Conservation (phyloP, 2,888 invertebrate genomes). For the Cheilosia variabilis region DNA sequence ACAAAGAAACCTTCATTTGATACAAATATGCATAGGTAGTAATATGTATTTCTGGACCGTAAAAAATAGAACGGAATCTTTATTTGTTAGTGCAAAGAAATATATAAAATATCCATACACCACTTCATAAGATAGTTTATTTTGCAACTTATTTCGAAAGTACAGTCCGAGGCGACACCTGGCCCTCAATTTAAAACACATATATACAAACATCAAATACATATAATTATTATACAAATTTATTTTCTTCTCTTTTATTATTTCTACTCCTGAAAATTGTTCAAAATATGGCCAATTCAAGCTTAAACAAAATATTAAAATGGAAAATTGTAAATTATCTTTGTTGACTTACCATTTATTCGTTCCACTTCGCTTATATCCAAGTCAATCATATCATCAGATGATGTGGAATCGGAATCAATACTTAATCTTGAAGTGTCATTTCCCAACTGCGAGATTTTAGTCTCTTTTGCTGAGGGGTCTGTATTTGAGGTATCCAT, state of each 20-base stretch:
- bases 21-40: too few species aligned
- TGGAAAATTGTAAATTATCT: not conserved
- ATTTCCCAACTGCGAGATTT: constrained; percentile 7
- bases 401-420: constrained; percentile 80
- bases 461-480: constrained; percentile 24
- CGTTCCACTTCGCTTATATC: constrained; percentile 79
- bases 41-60: too few species aligned
- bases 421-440: constrained; percentile 76
- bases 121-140: too few species aligned
- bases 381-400: constrained; percentile 80
- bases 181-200: too few species aligned
- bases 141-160: too few species aligned
- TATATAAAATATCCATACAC: too few species aligned
- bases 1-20: too few species aligned
- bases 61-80: too few species aligned
- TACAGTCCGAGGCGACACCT: too few species aligned
- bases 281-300: constrained; percentile 78
- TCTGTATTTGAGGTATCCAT: constrained; percentile 13
- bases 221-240: not conserved
- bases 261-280: constrained; percentile 30
- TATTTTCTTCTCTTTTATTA: not conserved
- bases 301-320: not conserved
- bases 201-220: too few species aligned
- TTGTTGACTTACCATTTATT: constrained; percentile 78
- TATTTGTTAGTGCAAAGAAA: too few species aligned